phyloP scores from a whole-genome alignment of 2,113 vertebrate species.

The Atrichornis clamosus region DNA sequence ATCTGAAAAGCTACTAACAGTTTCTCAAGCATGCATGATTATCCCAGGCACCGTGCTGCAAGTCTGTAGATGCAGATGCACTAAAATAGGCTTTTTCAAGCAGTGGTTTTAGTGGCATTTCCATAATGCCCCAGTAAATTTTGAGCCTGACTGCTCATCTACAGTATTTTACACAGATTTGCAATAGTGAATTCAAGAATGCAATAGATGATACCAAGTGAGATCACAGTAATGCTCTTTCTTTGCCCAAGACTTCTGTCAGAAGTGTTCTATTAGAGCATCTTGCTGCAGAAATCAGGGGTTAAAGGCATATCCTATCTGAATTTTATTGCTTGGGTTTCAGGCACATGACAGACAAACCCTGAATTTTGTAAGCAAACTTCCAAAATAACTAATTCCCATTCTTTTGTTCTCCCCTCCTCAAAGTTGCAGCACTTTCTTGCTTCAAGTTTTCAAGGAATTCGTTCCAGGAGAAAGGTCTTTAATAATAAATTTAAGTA shows the following conservation, averaged over 20 bases:
- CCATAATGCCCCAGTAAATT: neutral
- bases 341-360: neutral
- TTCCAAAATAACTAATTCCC: neutral
- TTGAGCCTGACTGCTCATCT: neutral
- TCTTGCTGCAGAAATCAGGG: neutral
- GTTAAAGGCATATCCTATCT: neutral
- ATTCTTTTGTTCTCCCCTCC: neutral
- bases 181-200: neutral
- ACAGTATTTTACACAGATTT: neutral
- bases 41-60: neutral
- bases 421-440: neutral
- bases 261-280: neutral
- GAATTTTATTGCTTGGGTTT: neutral
- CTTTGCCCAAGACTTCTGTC: neutral
- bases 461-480: neutral
- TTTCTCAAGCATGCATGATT: neutral
- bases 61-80: neutral
- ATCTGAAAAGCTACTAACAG: neutral
- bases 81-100: neutral
- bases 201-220: neutral
- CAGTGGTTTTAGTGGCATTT: neutral
- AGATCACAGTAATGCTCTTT: neutral
- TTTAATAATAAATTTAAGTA: neutral
- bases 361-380: neutral
- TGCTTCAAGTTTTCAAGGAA: neutral